A percentile compares a stretch with the other conserved stretches of the same genome.
These are phyloP conservation scores for Aptenodytes patagonicus DNA, from an alignment of 2,113 vertebrate genomes.

Conservation along the genomic window DNA sequence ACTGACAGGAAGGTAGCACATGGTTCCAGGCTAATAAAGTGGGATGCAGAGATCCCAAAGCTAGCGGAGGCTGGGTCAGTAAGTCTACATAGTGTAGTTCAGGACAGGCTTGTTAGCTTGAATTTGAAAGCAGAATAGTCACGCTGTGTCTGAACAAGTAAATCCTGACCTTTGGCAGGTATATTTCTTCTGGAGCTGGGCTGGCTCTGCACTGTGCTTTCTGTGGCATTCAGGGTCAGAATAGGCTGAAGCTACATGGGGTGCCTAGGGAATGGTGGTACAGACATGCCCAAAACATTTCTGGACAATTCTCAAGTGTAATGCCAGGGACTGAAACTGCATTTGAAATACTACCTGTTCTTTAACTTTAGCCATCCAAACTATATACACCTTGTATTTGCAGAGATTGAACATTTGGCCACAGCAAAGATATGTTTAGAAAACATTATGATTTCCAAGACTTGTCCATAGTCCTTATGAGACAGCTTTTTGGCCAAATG, in stretches of 20 bases:
- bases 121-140: background rate
- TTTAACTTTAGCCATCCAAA: background rate
- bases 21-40: background rate
- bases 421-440: background rate
- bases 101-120: background rate
- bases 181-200: background rate
- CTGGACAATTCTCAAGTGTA: background rate
- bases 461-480: background rate
- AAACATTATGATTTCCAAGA: background rate
- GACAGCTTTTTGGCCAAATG: background rate
- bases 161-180: background rate
- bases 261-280: background rate
- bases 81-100: background rate
- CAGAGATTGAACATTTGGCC: background rate
- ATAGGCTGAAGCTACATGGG: background rate
- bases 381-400: background rate
- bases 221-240: background rate
- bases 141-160: background rate
- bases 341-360: background rate
- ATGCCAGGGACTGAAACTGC: background rate
- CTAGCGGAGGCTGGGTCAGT: background rate
- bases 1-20: background rate
- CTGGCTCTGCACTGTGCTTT: background rate
- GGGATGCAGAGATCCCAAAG: background rate
- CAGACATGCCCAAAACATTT: background rate